These are phyloP conservation scores for Notoglanidium macrostoma DNA, from an alignment of 2,797 vertebrate species.

Conservation along the genomic window DNA sequence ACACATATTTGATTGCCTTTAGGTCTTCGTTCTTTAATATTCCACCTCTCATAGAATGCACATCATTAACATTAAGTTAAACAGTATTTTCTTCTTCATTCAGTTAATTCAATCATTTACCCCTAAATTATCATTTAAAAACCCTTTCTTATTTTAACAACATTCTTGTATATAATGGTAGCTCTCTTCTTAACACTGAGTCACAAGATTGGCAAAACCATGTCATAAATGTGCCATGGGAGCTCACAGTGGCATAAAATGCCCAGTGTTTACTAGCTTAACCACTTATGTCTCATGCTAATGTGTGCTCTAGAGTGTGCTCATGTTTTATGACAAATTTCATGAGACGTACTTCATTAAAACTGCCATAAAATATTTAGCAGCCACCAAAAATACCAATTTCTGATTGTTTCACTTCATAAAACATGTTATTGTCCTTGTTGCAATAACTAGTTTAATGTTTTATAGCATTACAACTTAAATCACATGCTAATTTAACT, in stretches of 20 bases:
- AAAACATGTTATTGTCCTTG: background rate
- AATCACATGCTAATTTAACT: background rate
- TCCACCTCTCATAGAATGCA: background rate
- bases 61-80: background rate
- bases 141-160: background rate
- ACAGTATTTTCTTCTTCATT: background rate
- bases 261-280: background rate
- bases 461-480: background rate
- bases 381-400: conserved; percentile 5
- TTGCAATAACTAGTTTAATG: background rate
- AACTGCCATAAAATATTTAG: background rate
- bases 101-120: background rate
- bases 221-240: background rate
- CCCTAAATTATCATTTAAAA: background rate
- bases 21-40: background rate
- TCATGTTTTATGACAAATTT: conserved; percentile 1
- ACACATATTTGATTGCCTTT: background rate
- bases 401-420: conserved; percentile 3
- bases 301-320: background rate
- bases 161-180: background rate
- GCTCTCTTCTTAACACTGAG: background rate
- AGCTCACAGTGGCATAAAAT: background rate
- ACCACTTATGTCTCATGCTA: background rate
- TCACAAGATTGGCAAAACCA: background rate
- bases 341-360: background rate